phyloP scores from a whole-genome alignment of 1,140 invertebrate genomes.

The Lucilia cuprina region DNA sequence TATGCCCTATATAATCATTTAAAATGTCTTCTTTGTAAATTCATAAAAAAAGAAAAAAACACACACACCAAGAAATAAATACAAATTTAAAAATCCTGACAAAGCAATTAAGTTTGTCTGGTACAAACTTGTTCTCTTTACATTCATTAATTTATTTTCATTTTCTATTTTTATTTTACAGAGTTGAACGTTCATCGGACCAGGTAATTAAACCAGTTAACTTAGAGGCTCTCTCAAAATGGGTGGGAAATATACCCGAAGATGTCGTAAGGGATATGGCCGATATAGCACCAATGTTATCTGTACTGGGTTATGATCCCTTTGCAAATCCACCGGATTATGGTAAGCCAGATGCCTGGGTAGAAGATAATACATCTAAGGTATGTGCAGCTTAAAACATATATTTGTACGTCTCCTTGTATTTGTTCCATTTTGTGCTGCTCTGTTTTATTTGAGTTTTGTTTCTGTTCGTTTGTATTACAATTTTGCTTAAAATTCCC shows the following conservation, averaged over 20 bases:
- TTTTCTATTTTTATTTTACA: conserved; percentile 64
- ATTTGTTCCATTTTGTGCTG: conserved; percentile 4
- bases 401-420: conserved; percentile 16
- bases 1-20: neutral
- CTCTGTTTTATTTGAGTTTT: neutral
- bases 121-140: neutral
- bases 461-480: conserved; percentile 8
- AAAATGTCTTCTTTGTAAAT: neutral
- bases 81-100: neutral
- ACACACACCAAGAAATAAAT: neutral
- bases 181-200: conserved; percentile 96
- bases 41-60: neutral
- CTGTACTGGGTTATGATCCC: conserved; percentile 91
- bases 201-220: conserved; percentile 99
- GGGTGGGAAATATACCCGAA: conserved; percentile 91
- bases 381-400: conserved; percentile 56
- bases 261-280: conserved; percentile 92
- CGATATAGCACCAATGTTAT: conserved; percentile 90
- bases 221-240: conserved; percentile 93
- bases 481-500: neutral
- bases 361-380: conserved; percentile 79
- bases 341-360: conserved; percentile 83
- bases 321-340: conserved; percentile 93
- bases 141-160: neutral
- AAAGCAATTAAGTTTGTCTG: conserved; percentile 18